phyloP scores from a whole-genome alignment of 2,797 vertebrate species.

The Orientallactaga sibirica region DNA sequence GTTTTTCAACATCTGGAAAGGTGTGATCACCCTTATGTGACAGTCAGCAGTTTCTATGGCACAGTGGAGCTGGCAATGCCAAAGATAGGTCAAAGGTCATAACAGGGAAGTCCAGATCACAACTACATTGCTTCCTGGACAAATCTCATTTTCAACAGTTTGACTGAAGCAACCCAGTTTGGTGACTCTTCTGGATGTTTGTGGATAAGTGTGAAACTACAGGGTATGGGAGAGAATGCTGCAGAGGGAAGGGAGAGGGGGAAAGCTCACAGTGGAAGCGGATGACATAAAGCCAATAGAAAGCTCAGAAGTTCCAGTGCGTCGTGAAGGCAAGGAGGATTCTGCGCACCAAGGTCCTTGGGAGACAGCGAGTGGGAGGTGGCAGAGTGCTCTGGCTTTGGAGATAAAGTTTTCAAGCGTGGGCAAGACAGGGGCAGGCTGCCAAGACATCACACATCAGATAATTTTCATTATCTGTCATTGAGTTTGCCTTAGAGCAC shows the following conservation, averaged over 20 bases:
- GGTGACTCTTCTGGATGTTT: conserved; percentile 36
- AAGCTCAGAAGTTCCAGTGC: background rate
- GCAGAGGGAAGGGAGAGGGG: background rate
- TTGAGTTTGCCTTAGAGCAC: background rate
- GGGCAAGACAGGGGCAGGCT: conserved; percentile 19
- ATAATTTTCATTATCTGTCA: conserved; percentile 24
- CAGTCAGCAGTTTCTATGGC: background rate
- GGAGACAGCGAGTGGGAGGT: background rate
- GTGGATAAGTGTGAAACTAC: conserved; percentile 19
- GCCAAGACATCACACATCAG: conserved; percentile 31
- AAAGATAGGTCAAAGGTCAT: conserved; percentile 17
- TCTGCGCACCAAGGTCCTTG: background rate
- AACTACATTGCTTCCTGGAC: background rate
- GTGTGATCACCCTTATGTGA: conserved; percentile 41
- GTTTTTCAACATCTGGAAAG: conserved; percentile 70
- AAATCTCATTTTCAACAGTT: conserved; percentile 45
- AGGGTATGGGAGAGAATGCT: background rate
- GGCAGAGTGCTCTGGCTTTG: background rate
- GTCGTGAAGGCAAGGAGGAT: background rate
- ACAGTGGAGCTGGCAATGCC: background rate
- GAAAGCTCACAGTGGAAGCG: background rate
- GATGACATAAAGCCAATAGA: background rate
- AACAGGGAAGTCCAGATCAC: conserved; percentile 40
- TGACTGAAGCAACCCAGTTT: background rate
- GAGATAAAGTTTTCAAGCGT: conserved; percentile 14